A percentile compares a stretch with the other conserved stretches of the same genome.
phyloP scores from a whole-genome alignment of 1,140 invertebrate species.

The Ylistrum balloti region DNA sequence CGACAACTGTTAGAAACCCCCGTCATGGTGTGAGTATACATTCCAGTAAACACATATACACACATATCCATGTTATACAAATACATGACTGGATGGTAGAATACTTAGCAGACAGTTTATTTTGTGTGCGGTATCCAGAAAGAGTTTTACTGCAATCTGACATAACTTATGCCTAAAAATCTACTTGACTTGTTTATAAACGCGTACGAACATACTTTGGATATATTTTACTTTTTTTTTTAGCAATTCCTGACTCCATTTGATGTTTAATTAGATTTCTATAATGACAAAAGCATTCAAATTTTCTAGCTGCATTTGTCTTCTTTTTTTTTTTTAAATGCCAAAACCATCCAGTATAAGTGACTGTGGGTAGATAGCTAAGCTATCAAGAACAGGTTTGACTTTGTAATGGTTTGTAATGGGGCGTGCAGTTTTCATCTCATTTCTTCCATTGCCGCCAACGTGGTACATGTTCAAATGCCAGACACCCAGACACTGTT shows the following conservation, averaged over 20 bases:
- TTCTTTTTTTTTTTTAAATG: no score
- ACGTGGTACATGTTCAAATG: background rate
- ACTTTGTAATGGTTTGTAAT: constrained; percentile 24
- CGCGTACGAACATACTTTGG: background rate
- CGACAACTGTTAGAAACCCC: background rate
- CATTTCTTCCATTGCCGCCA: background rate
- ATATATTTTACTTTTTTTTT: background rate
- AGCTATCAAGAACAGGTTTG: background rate
- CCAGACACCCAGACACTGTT: background rate
- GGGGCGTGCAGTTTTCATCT: constrained; percentile 14
- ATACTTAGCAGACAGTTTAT: background rate
- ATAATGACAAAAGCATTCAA: no score
- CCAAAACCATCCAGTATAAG: background rate
- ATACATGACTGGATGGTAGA: background rate
- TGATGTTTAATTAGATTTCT: no score
- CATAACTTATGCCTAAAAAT: background rate
- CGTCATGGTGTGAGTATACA: no score
- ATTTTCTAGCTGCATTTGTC: no score
- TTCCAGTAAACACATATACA: no score
- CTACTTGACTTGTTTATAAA: background rate
- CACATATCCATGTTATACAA: background rate
- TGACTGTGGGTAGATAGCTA: background rate
- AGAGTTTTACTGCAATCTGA: background rate
- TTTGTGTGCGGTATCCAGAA: background rate
- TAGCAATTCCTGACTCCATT: background rate